Percentiles rank a stretch among this genome's conserved stretches.
Conservation (phyloP, 2,797 vertebrate genomes). For the Hyperoplus lanceolatus region DNA sequence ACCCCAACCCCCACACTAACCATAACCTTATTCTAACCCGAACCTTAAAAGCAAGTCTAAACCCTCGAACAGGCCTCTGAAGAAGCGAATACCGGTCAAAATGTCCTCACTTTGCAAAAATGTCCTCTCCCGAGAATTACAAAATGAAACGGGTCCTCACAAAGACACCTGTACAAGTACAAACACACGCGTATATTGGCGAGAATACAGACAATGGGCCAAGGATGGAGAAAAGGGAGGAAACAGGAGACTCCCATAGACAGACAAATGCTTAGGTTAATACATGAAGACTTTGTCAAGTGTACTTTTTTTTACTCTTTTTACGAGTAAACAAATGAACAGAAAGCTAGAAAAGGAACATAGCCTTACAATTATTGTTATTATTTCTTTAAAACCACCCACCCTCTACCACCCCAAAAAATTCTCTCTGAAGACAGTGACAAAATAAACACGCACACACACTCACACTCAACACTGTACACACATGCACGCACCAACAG, state of each 20-base stretch:
- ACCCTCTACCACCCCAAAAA: slow-evolving; percentile 48
- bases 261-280: slow-evolving; percentile 58
- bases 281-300: slow-evolving; percentile 53
- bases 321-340: slow-evolving; percentile 72
- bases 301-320: slow-evolving; percentile 68
- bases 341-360: slow-evolving; percentile 67
- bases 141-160: too few species aligned
- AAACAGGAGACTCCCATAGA: slow-evolving; percentile 30
- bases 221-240: slow-evolving; percentile 27
- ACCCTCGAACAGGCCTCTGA: too few species aligned
- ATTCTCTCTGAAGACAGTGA: slow-evolving; percentile 84
- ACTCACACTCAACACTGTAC: background rate
- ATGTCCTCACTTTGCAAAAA: too few species aligned
- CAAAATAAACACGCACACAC: slow-evolving; percentile 57
- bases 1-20: too few species aligned
- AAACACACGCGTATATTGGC: slow-evolving; percentile 5
- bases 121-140: too few species aligned
- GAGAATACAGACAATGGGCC: slow-evolving; percentile 58
- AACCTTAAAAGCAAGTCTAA: too few species aligned
- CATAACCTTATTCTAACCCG: too few species aligned
- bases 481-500: slow-evolving; percentile 38
- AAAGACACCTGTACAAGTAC: background rate
- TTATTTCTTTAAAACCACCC: slow-evolving; percentile 45
- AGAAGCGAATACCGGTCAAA: too few species aligned
- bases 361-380: slow-evolving; percentile 51